phyloP scores from a whole-genome alignment of 1,140 invertebrate species.

The Mesaphorura yosii region DNA sequence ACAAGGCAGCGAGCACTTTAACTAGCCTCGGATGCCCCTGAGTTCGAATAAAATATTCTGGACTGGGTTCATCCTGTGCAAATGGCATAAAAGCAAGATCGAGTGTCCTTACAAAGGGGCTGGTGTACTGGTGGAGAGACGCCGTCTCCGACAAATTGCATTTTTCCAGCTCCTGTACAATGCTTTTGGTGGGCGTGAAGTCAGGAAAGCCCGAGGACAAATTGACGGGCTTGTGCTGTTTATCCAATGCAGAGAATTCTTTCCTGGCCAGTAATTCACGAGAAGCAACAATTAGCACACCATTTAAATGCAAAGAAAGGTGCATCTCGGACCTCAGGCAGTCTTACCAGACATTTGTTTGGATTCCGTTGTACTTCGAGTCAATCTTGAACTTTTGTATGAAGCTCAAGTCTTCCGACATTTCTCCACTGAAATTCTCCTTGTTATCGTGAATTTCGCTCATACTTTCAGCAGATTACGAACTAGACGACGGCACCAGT shows the following conservation, averaged over 20 bases:
- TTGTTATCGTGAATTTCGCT: too few species aligned
- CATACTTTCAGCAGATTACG: too few species aligned
- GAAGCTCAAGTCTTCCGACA: too few species aligned
- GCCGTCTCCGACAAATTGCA: constrained; percentile 6
- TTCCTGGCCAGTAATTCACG: constrained; percentile 67
- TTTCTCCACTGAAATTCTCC: too few species aligned
- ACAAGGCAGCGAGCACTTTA: constrained; percentile 69
- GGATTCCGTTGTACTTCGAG: constrained; percentile 45
- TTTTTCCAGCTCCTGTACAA: constrained; percentile 13
- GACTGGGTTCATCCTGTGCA: neutral
- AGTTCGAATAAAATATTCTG: too few species aligned
- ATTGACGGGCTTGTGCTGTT: constrained; percentile 82
- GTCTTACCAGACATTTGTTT: constrained; percentile 44
- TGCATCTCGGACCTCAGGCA: neutral
- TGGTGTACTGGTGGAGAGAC: constrained; percentile 18
- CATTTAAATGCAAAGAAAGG: neutral
- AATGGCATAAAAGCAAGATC: neutral
- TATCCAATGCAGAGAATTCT: constrained; percentile 79
- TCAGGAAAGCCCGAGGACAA: constrained; percentile 90
- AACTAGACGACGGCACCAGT: too few species aligned
- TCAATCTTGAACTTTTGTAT: constrained; percentile 50
- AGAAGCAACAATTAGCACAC: constrained; percentile 14
- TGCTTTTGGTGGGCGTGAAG: constrained; percentile 15
- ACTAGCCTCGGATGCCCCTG: constrained; percentile 86
- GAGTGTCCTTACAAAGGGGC: constrained; percentile 58